Evolutionary conservation across 2,113 vertebrate genomes (phyloP).

Genomic region (Quiscalus mexicanus): DNA sequence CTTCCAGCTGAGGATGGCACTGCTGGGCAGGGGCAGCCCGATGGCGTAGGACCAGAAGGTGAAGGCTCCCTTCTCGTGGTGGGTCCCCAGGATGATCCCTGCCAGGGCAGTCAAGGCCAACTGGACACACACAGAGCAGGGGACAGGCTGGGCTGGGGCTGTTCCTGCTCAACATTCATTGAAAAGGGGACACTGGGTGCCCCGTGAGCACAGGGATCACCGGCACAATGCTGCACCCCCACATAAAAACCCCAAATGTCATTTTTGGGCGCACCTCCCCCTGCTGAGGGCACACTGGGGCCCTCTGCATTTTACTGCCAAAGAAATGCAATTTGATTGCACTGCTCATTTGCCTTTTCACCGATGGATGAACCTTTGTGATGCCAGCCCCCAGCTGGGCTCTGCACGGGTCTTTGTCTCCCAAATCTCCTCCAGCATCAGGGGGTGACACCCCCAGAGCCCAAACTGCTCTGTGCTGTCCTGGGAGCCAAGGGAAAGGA

Average conservation of each 20-base stretch:
- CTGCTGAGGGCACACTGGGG: accelerated
- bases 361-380: accelerated
- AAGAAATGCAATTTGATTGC: neutral
- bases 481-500: slow-evolving; percentile 75
- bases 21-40: slow-evolving; percentile 90
- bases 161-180: accelerated
- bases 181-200: neutral
- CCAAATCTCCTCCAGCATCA: neutral
- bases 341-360: neutral
- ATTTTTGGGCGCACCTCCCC: neutral
- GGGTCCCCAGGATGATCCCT: slow-evolving; percentile 96
- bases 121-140: accelerated
- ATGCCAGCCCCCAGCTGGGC: neutral
- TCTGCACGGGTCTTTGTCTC: accelerated
- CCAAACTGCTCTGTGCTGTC: accelerated
- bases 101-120: slow-evolving; percentile 73
- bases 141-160: neutral
- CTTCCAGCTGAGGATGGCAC: slow-evolving; percentile 96
- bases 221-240: accelerated
- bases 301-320: neutral
- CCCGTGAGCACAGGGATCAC: neutral
- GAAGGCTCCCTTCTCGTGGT: slow-evolving; percentile 94
- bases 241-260: neutral
- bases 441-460: neutral
- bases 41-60: slow-evolving; percentile 98